A percentile compares a stretch with the other conserved stretches of the same genome.
Conservation (phyloP, 2,113 vertebrate species). For the Notarius quadriscutis region DNA sequence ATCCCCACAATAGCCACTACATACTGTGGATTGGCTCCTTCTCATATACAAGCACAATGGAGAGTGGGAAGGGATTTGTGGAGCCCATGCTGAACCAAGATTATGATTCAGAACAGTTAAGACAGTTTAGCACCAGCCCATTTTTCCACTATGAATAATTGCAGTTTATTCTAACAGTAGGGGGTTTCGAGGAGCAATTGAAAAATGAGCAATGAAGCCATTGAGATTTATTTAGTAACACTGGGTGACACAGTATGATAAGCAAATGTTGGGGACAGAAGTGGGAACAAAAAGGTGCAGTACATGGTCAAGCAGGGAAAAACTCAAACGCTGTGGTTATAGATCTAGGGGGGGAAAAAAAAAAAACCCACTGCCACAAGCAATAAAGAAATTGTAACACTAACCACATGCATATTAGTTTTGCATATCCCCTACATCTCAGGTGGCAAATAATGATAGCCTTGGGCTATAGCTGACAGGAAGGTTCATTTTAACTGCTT, state of each 20-base stretch:
- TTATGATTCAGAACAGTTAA: not conserved
- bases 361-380: not conserved
- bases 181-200: not conserved
- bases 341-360: not conserved
- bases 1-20: not conserved
- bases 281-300: not conserved
- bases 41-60: not conserved
- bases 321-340: not conserved
- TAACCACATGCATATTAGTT: not conserved
- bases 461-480: not conserved
- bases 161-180: not conserved
- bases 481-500: slow-evolving; percentile 1
- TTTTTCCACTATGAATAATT: not conserved
- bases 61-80: not conserved
- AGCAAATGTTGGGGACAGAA: not conserved
- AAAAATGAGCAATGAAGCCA: not conserved
- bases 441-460: not conserved
- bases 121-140: no score
- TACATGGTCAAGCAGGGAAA: slow-evolving; percentile 1
- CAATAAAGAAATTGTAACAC: not conserved
- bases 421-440: not conserved
- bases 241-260: not conserved
- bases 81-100: not conserved
- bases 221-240: not conserved
- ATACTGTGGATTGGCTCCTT: not conserved